Base-by-base conservation (phyloP, 2,797 vertebrate genomes). In the Arremon brunneinucha region DNA sequence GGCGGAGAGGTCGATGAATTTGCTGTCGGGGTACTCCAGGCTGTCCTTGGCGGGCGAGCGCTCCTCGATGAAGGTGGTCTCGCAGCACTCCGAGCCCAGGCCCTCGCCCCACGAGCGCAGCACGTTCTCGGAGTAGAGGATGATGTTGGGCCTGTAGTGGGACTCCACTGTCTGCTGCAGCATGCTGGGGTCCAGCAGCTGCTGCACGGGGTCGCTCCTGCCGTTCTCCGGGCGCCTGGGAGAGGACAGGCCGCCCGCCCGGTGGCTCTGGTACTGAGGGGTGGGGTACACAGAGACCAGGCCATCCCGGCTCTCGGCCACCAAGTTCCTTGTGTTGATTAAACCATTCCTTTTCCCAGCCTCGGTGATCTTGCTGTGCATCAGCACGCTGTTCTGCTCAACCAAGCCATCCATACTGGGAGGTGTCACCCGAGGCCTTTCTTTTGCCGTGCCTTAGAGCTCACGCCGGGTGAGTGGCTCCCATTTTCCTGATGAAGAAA, bases 1-100 rank as follows among this genome's bases (percentile, higher is more conserved):
- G 0, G 97, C 94, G 0, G 98, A 98, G 67, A 99, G 98, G 78
- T 99, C 98, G 5, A 99, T 97, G 92, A 99, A 98, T 93, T 98
- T 99, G 89, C 98, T 96, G 9, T 99, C 98, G 0, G 98, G 92
- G 34, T 98, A 98, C 83, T 98, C 97, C 95, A 99, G 95, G 77
- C 97, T 98, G 87, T 99, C 98, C 97, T 98, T 99, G 41, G 97
- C 90, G 11, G 98, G 98, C 1, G 97, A 97, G 8, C 94, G 96
- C 65, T 98, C 98, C 96, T 99, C 99, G 0, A 99, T 99, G 97
- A 99, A 99, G 59, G 99, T 99, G 34, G 99, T 99, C 95, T 99
- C 99, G 1, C 99, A 99, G 97, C 98, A 99, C 93, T 99, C 98
- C 0, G 98, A 77, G 21, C 96, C 94, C 71, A 98, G 4, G 30